Conservation (phyloP, 2,113 vertebrate species). For the Haemorhous mexicanus region DNA sequence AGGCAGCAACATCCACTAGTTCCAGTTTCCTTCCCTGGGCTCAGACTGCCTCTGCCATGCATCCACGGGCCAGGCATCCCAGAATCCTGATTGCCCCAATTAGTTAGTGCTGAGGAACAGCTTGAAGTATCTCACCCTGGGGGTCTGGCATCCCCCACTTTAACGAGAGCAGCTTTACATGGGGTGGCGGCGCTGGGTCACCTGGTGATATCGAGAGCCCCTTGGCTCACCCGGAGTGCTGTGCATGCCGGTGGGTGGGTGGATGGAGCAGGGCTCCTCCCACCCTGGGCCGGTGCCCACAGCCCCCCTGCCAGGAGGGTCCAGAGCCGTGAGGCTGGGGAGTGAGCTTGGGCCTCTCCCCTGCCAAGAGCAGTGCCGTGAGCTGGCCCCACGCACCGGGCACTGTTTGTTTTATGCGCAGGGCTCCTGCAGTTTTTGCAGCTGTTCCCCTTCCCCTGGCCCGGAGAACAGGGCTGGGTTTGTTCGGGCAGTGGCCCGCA, state of each 20-base stretch:
- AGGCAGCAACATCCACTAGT: neutral
- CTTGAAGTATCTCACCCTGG: neutral
- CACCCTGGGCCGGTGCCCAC: accelerated
- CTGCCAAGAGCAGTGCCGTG: neutral
- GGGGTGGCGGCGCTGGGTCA: neutral
- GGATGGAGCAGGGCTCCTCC: neutral
- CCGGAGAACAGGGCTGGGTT: constrained; percentile 61
- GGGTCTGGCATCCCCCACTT: neutral
- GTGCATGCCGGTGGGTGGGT: accelerated
- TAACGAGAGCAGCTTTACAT: neutral
- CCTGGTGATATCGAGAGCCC: neutral
- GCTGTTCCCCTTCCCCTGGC: constrained; percentile 42
- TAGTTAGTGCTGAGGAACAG: neutral
- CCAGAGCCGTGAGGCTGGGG: neutral
- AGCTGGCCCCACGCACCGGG: neutral
- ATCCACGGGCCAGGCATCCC: too few relatives aligned
- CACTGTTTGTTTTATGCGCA: neutral
- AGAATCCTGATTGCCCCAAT: neutral
- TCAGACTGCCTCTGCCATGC: neutral
- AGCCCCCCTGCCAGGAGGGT: neutral
- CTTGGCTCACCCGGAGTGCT: accelerated
- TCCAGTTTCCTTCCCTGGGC: neutral
- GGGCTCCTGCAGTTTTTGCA: constrained; percentile 29
- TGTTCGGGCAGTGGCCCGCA: constrained; percentile 46
- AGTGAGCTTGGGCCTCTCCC: neutral